A percentile compares a stretch with the other conserved stretches of the same genome.
Evolutionary conservation across 2,888 invertebrate species (phyloP).

Genomic region (Drosophila yooni): DNA sequence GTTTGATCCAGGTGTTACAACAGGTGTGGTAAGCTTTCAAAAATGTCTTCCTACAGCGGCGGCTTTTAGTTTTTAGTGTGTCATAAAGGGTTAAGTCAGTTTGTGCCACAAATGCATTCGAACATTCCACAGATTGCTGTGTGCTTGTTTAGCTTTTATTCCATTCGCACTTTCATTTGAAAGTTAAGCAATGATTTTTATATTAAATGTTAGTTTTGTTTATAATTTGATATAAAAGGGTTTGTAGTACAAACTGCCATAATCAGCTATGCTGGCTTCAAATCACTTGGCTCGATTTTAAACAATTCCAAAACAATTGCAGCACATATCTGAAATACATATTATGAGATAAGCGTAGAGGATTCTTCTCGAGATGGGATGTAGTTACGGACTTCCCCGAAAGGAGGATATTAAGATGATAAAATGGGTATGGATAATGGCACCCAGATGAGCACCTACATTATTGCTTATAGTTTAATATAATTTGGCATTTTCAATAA

Average conservation of each 20-base stretch:
- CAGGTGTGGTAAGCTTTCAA: slow-evolving; percentile 23
- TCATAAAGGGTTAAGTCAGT: background rate
- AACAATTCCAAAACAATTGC: background rate
- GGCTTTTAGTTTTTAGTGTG: slow-evolving; percentile 23
- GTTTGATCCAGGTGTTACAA: slow-evolving; percentile 3
- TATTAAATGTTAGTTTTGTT: background rate
- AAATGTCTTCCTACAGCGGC: slow-evolving; percentile 29
- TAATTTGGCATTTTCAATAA: background rate
- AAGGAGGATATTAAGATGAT: background rate
- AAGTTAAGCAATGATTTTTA: background rate
- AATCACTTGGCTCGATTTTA: background rate
- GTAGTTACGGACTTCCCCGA: background rate
- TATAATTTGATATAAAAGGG: rapidly evolving
- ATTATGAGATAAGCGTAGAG: background rate
- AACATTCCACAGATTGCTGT: background rate
- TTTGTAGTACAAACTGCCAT: background rate
- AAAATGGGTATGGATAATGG: background rate
- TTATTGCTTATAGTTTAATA: background rate
- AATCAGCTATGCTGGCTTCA: background rate
- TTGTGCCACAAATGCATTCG: slow-evolving; percentile 6
- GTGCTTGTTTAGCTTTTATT: background rate
- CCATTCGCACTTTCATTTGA: background rate
- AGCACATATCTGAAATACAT: background rate
- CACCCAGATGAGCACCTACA: background rate
- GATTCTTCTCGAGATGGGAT: background rate